These are phyloP conservation scores for Chymomyza costata DNA, from an alignment of 1,140 invertebrate species.

Conservation along the genomic window DNA sequence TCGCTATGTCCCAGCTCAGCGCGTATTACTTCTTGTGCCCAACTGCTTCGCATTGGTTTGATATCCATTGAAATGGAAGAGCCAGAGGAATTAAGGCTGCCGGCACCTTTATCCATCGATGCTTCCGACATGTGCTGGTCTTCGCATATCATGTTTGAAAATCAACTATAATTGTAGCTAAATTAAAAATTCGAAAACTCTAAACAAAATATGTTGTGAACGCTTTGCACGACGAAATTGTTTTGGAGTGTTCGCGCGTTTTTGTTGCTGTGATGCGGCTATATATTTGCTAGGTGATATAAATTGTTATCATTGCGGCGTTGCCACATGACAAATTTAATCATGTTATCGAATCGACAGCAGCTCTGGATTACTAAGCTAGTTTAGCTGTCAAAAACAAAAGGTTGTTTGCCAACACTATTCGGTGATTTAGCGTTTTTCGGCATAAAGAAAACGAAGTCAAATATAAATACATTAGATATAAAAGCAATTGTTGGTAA, in stretches of 20 bases:
- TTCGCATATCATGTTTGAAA: slow-evolving; percentile 50
- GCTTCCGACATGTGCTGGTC: slow-evolving; percentile 48
- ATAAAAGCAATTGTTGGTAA: slow-evolving; percentile 56
- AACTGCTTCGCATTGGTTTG: slow-evolving; percentile 44
- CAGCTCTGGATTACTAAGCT: too few relatives aligned
- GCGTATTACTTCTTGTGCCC: slow-evolving; percentile 53
- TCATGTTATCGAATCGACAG: too few relatives aligned
- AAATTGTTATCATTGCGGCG: too few relatives aligned
- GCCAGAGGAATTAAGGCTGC: slow-evolving; percentile 49
- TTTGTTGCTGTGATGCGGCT: slow-evolving; percentile 39
- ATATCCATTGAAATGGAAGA: slow-evolving; percentile 52
- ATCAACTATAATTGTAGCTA: too few relatives aligned
- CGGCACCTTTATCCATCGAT: slow-evolving; percentile 37
- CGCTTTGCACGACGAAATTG: not conserved
- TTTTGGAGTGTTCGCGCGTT: slow-evolving; percentile 42
- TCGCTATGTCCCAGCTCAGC: slow-evolving; percentile 53
- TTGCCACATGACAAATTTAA: too few relatives aligned
- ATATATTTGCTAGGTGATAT: slow-evolving; percentile 37
- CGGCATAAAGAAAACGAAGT: slow-evolving; percentile 59
- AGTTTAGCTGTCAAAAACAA: too few relatives aligned
- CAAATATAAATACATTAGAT: slow-evolving; percentile 47
- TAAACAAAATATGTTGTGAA: slow-evolving; percentile 10
- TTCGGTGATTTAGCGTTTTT: slow-evolving; percentile 70
- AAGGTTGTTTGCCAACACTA: too few relatives aligned
- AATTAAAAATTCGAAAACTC: not conserved